These are phyloP conservation scores for Pentalonia nigronervosa DNA, from an alignment of 1,140 invertebrate genomes.

Conservation along the genomic window DNA sequence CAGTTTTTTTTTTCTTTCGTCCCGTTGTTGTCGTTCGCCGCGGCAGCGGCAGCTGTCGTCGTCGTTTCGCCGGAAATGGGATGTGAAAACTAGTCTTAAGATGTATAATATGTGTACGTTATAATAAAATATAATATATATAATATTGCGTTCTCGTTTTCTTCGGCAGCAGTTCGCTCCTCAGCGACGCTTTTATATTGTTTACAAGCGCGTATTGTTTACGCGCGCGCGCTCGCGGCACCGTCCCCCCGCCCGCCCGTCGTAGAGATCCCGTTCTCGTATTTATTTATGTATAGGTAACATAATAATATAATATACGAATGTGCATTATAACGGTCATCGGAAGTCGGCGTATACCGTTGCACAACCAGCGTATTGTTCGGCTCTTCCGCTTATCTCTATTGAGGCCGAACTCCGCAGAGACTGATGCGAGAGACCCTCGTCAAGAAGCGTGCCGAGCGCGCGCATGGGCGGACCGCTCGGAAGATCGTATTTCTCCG, in stretches of 20 bases:
- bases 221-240: background rate
- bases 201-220: slow-evolving; percentile 26
- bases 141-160: slow-evolving; percentile 49
- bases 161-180: background rate
- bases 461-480: slow-evolving; percentile 38
- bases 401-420: background rate
- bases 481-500: slow-evolving; percentile 34
- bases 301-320: background rate
- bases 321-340: slow-evolving; percentile 53
- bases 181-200: slow-evolving; percentile 21
- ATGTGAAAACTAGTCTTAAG: slow-evolving; percentile 55
- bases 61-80: slow-evolving; percentile 32
- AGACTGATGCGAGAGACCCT: background rate
- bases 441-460: slow-evolving; percentile 29
- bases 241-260: no score
- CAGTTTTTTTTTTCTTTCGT: background rate
- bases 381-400: slow-evolving; percentile 55
- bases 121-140: background rate
- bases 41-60: background rate
- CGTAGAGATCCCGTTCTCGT: background rate
- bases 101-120: background rate
- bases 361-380: slow-evolving; percentile 49
- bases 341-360: slow-evolving; percentile 56
- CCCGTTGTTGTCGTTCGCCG: background rate
- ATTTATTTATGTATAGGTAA: background rate